Percentiles rank a stretch among this genome's conserved stretches.
phyloP scores from a whole-genome alignment of 1,140 invertebrate species.

The Caenorhabditis brenneri region DNA sequence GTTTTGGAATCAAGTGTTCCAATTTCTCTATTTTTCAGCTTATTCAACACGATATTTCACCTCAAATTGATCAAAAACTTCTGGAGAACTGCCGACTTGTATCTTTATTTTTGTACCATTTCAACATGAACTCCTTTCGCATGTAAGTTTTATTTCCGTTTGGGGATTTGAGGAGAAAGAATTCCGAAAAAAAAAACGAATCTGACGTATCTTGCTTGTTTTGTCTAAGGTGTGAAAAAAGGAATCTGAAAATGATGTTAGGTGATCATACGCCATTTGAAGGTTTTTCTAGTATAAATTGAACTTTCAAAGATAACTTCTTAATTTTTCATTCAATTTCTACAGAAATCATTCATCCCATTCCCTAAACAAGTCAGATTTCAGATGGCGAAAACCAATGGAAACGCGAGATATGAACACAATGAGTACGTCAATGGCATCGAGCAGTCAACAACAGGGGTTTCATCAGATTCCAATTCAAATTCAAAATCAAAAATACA shows the following conservation, averaged over 20 bases:
- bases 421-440: background rate
- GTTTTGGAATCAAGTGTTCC: background rate
- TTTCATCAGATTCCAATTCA: slow-evolving; percentile 36
- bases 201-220: no score
- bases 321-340: no score
- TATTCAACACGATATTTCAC: slow-evolving; percentile 30
- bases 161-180: background rate
- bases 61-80: slow-evolving; percentile 7
- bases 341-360: no score
- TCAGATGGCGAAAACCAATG: slow-evolving; percentile 42
- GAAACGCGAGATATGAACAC: slow-evolving; percentile 6
- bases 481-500: slow-evolving; percentile 9
- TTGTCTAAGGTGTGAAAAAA: no score
- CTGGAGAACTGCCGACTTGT: background rate
- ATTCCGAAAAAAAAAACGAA: background rate
- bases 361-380: background rate
- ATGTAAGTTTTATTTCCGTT: slow-evolving; percentile 12
- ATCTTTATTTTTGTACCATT: slow-evolving; percentile 22
- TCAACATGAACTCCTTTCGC: slow-evolving; percentile 25
- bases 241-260: no score
- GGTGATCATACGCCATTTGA: no score
- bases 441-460: background rate
- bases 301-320: no score
- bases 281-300: no score
- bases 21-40: background rate